Evolutionary conservation across 2,113 vertebrate genomes (phyloP), one percentile per base, ranked within the genome.

Genomic region (Craseonycteris thonglongyai): DNA sequence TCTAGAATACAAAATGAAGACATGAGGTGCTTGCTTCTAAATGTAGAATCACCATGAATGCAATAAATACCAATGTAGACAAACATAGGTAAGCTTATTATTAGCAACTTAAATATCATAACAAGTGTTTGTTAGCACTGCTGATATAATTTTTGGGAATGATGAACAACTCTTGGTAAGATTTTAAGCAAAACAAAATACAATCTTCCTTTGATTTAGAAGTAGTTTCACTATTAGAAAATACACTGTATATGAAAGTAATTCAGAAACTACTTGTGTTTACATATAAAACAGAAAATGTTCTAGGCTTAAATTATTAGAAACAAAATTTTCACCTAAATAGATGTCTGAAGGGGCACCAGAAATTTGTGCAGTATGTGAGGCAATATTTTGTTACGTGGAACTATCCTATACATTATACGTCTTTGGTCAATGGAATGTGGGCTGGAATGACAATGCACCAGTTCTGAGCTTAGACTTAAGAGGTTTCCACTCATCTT

Each of bases 1-100:
- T 84, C 45, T 72, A 35, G 58, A 96, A 91, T 71, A 71, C 16
- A 88, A 75, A 35, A 74, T 49, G 33, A 87, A 94, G 42, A 84
- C 6, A 21, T 45, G 58, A 51, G 58, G 78, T 51, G 22, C 28
- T 79, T 90, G 38, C 21, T 42, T 59, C 30, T 61, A 79, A 88
- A 42, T 6, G 63, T 14, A 90, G 38, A 91, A 65, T 90, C 18
- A 68, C 30, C 85, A 65, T 19, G 11, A 87, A 42, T 12, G 6
- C 42, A 33, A 40, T 9, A 45, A 66, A 81, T 8, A 49, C 45
- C 47, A 47, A 0, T 0, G 12, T 0, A 88, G 51, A 80, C 30
- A 85, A 84, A 81, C 0, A 49, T 0, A 56, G 49, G 22, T 58
- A 19, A 84, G 58, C 35, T 90, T 35, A 42, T 90, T 35, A 42